These are phyloP conservation scores for Lithobius niger DNA, from an alignment of 1,140 invertebrate genomes.

Conservation along the genomic window DNA sequence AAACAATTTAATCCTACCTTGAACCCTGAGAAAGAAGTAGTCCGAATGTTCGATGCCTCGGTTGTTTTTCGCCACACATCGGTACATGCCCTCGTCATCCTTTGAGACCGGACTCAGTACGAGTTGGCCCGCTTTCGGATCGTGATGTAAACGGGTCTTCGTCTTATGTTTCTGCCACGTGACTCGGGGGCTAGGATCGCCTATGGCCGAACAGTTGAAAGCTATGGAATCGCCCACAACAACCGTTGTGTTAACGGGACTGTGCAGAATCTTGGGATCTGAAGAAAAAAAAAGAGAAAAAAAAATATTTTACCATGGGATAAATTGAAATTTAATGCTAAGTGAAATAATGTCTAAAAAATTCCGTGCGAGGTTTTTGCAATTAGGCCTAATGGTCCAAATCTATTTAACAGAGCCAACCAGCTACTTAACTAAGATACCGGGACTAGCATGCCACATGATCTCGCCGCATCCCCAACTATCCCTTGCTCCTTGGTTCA, in stretches of 20 bases:
- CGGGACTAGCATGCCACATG: no score
- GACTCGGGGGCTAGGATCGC: neutral
- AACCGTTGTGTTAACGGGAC: neutral
- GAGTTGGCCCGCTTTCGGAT: constrained; percentile 2
- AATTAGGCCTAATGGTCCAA: no score
- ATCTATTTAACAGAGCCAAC: no score
- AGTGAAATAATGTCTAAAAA: no score
- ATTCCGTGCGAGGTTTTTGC: no score
- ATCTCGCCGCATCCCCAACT: no score
- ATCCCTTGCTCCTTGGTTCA: no score
- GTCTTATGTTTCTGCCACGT: constrained; percentile 2
- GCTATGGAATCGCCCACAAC: neutral
- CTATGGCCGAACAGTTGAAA: neutral
- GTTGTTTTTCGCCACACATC: constrained; percentile 11
- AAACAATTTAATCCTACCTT: no score
- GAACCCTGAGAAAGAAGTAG: constrained; percentile 1
- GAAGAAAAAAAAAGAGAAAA: neutral
- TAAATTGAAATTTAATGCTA: no score
- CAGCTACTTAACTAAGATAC: no score
- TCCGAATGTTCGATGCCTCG: neutral
- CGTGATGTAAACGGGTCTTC: neutral
- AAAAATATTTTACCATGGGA: no score
- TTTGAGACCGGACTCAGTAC: constrained; percentile 10
- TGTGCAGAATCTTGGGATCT: neutral
- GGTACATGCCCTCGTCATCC: constrained; percentile 15